phyloP scores from a whole-genome alignment of 2,797 vertebrate genomes.

The Cercopithecus diana region DNA sequence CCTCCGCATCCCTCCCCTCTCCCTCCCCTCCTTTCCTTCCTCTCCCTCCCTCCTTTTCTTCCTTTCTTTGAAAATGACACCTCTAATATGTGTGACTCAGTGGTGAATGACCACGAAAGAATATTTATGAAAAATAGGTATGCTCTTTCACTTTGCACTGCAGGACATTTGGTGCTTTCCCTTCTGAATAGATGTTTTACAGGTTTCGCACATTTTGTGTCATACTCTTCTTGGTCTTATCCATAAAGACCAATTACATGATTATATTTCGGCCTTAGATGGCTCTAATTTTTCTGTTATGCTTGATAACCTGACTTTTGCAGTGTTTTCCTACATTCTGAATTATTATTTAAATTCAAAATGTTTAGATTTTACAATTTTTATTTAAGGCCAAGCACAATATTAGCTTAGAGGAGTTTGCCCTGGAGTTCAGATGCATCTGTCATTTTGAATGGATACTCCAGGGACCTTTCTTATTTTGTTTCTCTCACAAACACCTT shows the following conservation, averaged over 20 bases:
- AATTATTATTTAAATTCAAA: slow-evolving; percentile 57
- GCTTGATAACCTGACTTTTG: neutral
- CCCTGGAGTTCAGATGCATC: slow-evolving; percentile 53
- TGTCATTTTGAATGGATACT: slow-evolving; percentile 61
- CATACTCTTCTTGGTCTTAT: neutral
- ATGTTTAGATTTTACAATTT: slow-evolving; percentile 66
- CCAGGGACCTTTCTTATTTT: slow-evolving; percentile 62
- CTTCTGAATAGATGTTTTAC: neutral
- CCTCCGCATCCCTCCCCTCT: too few species aligned
- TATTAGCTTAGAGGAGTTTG: slow-evolving; percentile 65
- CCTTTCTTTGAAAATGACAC: slow-evolving; percentile 10
- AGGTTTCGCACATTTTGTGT: neutral
- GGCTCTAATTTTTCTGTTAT: slow-evolving; percentile 1
- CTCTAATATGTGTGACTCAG: slow-evolving; percentile 27
- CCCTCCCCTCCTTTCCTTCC: neutral
- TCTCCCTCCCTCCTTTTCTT: neutral
- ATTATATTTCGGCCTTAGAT: neutral
- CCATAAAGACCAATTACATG: neutral
- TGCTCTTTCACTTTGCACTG: neutral
- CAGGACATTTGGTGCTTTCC: neutral
- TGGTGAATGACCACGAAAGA: slow-evolving; percentile 1
- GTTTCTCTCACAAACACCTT: slow-evolving; percentile 78
- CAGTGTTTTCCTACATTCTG: neutral
- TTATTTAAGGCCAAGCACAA: slow-evolving; percentile 65
- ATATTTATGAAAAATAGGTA: slow-evolving; percentile 22